Conservation (phyloP, 1,140 invertebrate species). For the Zaprionus nigranus region DNA sequence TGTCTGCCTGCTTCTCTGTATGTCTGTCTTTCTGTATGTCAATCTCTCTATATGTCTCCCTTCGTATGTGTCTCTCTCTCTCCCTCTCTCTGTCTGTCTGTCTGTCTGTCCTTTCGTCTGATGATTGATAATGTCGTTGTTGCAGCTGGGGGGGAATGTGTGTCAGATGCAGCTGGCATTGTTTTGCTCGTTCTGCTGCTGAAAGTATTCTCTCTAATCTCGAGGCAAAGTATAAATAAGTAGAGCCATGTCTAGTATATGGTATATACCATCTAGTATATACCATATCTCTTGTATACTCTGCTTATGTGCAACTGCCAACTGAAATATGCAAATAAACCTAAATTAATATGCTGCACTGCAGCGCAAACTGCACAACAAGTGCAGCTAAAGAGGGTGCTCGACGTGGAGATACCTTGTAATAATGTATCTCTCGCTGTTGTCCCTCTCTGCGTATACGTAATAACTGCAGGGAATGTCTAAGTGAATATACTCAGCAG, state of each 20-base stretch:
- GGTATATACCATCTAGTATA: not conserved
- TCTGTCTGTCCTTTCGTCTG: not conserved
- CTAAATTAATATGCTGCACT: conserved; percentile 40
- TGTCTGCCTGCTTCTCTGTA: too few relatives aligned
- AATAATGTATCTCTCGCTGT: too few relatives aligned
- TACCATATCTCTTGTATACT: not conserved
- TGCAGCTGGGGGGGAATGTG: not conserved
- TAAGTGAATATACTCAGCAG: not conserved
- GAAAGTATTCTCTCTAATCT: conserved; percentile 6
- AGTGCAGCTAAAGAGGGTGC: not conserved
- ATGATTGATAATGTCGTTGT: not conserved
- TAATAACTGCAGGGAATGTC: not conserved
- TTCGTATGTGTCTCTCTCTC: too few relatives aligned
- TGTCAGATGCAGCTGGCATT: not conserved
- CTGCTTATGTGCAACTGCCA: not conserved
- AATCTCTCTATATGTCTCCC: too few relatives aligned
- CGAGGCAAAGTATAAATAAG: not conserved
- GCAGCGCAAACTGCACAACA: conserved; percentile 14
- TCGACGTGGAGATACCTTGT: not conserved
- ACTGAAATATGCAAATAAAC: conserved; percentile 24
- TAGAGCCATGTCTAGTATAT: conserved; percentile 2
- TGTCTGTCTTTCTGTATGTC: too few relatives aligned
- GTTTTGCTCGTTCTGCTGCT: not conserved
- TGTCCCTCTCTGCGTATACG: too few relatives aligned
- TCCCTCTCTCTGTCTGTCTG: too few relatives aligned